Evolutionary conservation across 2,113 vertebrate genomes (phyloP).

Genomic region (Anguilla japonica): DNA sequence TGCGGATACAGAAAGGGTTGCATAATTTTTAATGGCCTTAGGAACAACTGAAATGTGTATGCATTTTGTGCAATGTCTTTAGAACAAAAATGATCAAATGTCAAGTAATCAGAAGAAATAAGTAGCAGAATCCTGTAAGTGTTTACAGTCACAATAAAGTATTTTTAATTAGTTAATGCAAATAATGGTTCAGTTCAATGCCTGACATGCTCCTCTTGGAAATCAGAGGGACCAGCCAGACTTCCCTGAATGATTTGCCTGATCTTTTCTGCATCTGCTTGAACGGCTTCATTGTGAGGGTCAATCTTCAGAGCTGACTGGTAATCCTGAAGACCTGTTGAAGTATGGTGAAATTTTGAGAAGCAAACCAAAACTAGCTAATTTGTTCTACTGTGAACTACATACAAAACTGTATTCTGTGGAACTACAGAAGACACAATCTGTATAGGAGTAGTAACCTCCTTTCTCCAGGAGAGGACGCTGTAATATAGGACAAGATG

Average conservation of each 20-base stretch:
- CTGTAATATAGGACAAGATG: background rate
- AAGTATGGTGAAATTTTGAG: conserved; percentile 15
- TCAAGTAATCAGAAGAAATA: background rate
- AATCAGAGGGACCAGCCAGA: background rate
- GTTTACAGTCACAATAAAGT: background rate
- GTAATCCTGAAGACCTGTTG: conserved; percentile 72
- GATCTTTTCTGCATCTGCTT: conserved; percentile 71
- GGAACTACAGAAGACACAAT: background rate
- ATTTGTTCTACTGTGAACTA: background rate
- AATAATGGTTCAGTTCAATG: background rate
- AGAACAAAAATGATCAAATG: background rate
- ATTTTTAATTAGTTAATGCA: background rate
- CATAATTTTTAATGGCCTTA: background rate
- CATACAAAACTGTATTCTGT: too few species aligned
- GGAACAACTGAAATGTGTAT: background rate
- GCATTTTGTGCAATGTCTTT: background rate
- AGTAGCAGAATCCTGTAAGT: background rate
- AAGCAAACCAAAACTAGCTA: background rate
- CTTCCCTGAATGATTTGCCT: conserved; percentile 25
- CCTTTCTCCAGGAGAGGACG: background rate
- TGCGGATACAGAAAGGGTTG: background rate
- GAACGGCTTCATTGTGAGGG: conserved; percentile 71
- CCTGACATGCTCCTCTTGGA: background rate
- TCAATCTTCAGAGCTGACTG: conserved; percentile 87
- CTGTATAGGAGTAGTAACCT: background rate